phyloP scores from a whole-genome alignment of 2,888 invertebrate species.

The Epistrophella euchroma region DNA sequence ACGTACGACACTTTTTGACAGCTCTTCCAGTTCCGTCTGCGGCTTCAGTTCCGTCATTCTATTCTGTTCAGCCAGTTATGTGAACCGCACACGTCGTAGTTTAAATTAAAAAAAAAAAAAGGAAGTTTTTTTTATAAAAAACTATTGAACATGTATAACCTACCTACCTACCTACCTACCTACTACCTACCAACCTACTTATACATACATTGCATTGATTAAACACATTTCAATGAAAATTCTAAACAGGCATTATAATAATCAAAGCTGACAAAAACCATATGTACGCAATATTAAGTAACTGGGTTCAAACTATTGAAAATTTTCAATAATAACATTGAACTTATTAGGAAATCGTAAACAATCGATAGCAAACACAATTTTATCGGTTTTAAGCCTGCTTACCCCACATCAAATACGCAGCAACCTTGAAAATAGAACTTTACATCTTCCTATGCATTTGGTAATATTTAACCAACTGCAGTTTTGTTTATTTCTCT shows the following conservation, averaged over 20 bases:
- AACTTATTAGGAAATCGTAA: neutral
- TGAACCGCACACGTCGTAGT: no score
- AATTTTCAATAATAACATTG: neutral
- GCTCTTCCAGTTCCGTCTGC: no score
- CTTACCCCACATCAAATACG: slow-evolving; percentile 5
- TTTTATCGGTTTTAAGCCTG: neutral
- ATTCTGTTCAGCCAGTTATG: no score
- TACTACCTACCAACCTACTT: no score
- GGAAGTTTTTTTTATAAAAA: no score
- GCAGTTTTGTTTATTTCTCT: neutral
- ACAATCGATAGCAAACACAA: neutral
- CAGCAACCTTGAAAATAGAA: slow-evolving; percentile 19
- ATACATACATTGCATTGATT: no score
- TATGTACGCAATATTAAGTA: neutral
- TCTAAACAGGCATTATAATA: neutral
- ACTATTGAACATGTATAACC: no score
- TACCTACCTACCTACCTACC: no score
- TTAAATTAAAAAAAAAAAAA: no score
- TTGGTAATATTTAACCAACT: slow-evolving; percentile 21
- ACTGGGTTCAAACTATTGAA: neutral
- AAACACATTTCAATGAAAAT: neutral
- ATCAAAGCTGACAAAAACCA: no score
- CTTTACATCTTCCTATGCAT: neutral
- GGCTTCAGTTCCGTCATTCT: no score
- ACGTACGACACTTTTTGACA: no score